Evolutionary conservation across 2,113 vertebrate genomes (phyloP).

Genomic region (Stigmatopora nigra): DNA sequence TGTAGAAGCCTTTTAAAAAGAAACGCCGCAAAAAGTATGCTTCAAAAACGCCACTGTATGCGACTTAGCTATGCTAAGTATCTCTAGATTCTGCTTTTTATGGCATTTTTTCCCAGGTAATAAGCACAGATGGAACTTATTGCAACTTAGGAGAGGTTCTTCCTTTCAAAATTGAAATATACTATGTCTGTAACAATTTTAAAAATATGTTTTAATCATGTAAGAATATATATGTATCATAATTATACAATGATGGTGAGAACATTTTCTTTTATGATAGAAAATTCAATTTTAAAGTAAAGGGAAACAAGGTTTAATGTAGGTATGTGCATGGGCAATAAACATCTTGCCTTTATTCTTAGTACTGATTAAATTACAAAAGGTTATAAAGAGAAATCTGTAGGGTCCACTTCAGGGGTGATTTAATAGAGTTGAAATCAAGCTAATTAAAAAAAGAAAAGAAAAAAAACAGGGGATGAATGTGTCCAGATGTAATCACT

Average conservation of each 20-base stretch:
- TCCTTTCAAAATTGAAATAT: background rate
- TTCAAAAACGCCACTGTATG: background rate
- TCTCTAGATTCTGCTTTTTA: background rate
- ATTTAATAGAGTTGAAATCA: conserved; percentile 38
- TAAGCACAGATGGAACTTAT: background rate
- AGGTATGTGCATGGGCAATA: background rate
- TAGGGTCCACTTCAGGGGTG: conserved; percentile 23
- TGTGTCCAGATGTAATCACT: conserved; percentile 18
- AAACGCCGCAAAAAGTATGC: background rate
- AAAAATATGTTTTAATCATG: no score
- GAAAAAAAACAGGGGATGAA: conserved; percentile 19
- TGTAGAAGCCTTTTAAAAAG: conserved; percentile 10
- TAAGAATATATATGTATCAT: background rate
- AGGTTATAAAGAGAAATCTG: conserved; percentile 25
- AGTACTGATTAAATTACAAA: conserved; percentile 41
- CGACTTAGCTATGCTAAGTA: background rate
- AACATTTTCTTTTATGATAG: conserved; percentile 22
- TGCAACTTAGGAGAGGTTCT: background rate
- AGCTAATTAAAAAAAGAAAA: conserved; percentile 22
- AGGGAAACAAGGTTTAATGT: conserved; percentile 16
- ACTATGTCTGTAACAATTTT: no score
- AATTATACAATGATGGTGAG: conserved; percentile 7
- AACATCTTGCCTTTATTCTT: conserved; percentile 16
- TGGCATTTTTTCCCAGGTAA: background rate
- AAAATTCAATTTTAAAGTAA: conserved; percentile 29